Conservation (phyloP, 2,888 invertebrate species). For the Hirtodrosophila trivittata region DNA sequence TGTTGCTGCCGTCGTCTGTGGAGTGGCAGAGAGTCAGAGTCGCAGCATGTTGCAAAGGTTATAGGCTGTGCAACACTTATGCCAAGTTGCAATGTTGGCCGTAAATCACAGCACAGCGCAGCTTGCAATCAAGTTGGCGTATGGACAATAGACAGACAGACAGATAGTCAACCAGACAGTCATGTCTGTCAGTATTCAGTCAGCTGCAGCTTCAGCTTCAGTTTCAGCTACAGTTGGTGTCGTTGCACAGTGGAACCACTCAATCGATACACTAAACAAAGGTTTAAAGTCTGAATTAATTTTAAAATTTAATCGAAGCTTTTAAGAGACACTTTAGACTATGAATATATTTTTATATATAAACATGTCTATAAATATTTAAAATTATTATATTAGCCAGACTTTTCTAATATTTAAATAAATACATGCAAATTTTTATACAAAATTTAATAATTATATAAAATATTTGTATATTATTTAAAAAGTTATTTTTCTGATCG, state of each 20-base stretch:
- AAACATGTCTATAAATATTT: too few species aligned
- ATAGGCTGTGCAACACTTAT: constrained; percentile 82
- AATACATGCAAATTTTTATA: too few species aligned
- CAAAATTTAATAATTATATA: too few species aligned
- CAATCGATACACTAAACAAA: constrained; percentile 22
- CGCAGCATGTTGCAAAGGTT: constrained; percentile 80
- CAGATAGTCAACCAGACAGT: constrained; percentile 43
- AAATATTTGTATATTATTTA: too few species aligned
- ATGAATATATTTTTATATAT: too few species aligned
- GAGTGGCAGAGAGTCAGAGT: constrained; percentile 21
- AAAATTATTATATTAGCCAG: too few species aligned
- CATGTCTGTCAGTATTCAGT: constrained; percentile 69
- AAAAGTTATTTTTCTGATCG: too few species aligned
- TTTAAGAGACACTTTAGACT: too few species aligned
- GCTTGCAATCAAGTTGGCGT: constrained; percentile 60
- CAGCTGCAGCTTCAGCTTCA: constrained; percentile 33
- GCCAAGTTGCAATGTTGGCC: constrained; percentile 80
- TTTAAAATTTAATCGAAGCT: too few species aligned
- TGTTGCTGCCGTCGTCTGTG: constrained; percentile 50
- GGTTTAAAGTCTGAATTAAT: too few species aligned
- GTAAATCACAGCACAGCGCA: constrained; percentile 74
- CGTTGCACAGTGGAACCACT: constrained; percentile 14
- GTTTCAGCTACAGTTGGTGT: constrained; percentile 25
- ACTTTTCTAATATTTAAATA: too few species aligned
- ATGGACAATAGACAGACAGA: constrained; percentile 34